Conservation (phyloP, 2,113 vertebrate species). For the Varanus salvator region DNA sequence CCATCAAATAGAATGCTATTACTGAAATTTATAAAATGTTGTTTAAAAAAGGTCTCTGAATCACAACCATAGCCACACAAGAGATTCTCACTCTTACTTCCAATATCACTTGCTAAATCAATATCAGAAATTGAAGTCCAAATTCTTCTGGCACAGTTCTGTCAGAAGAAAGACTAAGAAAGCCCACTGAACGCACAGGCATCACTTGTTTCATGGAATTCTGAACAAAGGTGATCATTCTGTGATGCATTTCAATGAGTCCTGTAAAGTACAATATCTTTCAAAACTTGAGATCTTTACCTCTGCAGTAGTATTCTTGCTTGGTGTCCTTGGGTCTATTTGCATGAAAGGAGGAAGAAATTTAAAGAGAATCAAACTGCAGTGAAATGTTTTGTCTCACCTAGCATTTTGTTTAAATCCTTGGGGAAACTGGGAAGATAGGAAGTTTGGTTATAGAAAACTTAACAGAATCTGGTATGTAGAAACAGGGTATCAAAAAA, state of each 20-base stretch:
- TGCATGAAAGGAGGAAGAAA: conserved; percentile 58
- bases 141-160: background rate
- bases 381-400: conserved; percentile 19
- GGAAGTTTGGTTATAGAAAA: conserved; percentile 4
- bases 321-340: conserved; percentile 63
- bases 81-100: background rate
- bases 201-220: background rate
- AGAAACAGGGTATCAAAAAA: background rate
- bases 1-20: background rate
- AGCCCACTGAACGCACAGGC: background rate
- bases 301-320: conserved; percentile 65
- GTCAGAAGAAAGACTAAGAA: background rate
- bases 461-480: background rate
- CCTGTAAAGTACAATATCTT: conserved; percentile 9
- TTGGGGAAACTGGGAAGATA: background rate
- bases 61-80: background rate
- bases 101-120: background rate
- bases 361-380: conserved; percentile 35
- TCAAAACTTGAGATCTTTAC: conserved; percentile 51
- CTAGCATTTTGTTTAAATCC: conserved; percentile 25
- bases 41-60: background rate
- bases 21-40: background rate
- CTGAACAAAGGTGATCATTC: background rate
- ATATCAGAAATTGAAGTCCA: background rate
- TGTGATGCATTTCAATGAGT: background rate